Base-by-base conservation (phyloP, 2,888 invertebrate species). In the Nyleta sp. region DNA sequence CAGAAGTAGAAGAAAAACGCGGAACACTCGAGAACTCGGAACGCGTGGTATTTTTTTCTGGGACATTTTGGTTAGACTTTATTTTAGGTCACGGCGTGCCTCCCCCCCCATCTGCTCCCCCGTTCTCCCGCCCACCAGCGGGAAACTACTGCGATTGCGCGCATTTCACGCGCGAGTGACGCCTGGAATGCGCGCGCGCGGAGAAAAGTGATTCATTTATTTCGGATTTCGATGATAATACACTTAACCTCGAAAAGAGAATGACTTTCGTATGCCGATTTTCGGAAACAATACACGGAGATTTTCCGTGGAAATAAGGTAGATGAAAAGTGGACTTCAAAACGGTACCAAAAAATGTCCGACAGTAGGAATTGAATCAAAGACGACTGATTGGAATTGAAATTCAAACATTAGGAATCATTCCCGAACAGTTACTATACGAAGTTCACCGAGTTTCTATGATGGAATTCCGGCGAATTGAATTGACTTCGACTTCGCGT, bases 81-180 rank as follows among this genome's bases (percentile, higher is more conserved):
- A 74, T 67, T 74, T 74, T 67, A 73, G 65, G 65, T 73, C 65
- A 73, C 50, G 57, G 33, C 15, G 24, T 64, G 5, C n/a, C n/a
- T n/a, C n/a, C n/a, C 65, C 50, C 42, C 65, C 44, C 24, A 65
- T 59, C 57, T 13, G n/a, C n/a, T 40, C 65, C 50, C 42, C 65
- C 44, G 28, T 65, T 59, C 57, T 13, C 2, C 50, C 42, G 28
- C 64, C 38, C 64, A 57, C 48, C 48, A 65, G 31, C 73, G 38
- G 57, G 42, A 74, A 60, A 67, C 74, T 60, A 53, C 67, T 60
- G 60, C 74, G 59, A 74, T 74, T 74, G 74, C 67, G 74, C 59
- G 53, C 67, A 67, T 74, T 74, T 74, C 74, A 67, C 60, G 64
- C 67, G 60, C 74, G 60, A 74, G 46, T 40, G 60, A 67, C 60